Base-by-base conservation (phyloP, 2,113 vertebrate genomes). In the Chlorodrepanis virens region DNA sequence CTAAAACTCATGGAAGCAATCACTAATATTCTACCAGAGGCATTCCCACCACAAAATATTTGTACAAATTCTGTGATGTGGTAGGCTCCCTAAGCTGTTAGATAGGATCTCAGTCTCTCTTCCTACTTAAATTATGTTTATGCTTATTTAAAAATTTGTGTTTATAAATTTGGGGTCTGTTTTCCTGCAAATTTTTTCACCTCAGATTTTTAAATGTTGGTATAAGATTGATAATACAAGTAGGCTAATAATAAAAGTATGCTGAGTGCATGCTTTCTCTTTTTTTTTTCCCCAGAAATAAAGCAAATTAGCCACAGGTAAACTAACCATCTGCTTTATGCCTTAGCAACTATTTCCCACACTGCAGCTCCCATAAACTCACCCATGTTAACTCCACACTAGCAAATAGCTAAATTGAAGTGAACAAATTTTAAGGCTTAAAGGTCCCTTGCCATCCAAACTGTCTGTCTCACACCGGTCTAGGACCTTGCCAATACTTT, bases 401-500 rank as follows among this genome's bases (percentile, higher is more conserved):
- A 71, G 27, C 5, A 25, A 65, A 40, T 5, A 64, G 20, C 11
- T 50, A 86, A 47, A 69, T 21, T 29, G 33, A 76, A 37, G 22
- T 12, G 37, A 85, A 82, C 2, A 69, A 27, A 61, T 76, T 22
- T 40, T 82, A 63, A 75, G 20, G 12, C n/a, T 64, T 29, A 49
- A 42, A 75, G 4, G 29, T 64, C 12, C 13, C 6, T 84, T 44
- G 28, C 11, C 31, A 25, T 60, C 31, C 52, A 37, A 72, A 53
- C 12, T 9, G 3, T 24, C 13, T 22, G 5, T 40, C 52, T 69
- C 50, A 70, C 1, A 2, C 10, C 59, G 31, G 27, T 24, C 0
- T 0, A 70, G 11, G 21, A 42, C 15, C 24, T 78, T 50, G 23
- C 16, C 81, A 75, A 11, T 24, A 67, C 2, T 47, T 17, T 57